A percentile compares a stretch with the other conserved stretches of the same genome.
Evolutionary conservation across 2,888 invertebrate genomes (phyloP).

Genomic region (Dicycla oo): DNA sequence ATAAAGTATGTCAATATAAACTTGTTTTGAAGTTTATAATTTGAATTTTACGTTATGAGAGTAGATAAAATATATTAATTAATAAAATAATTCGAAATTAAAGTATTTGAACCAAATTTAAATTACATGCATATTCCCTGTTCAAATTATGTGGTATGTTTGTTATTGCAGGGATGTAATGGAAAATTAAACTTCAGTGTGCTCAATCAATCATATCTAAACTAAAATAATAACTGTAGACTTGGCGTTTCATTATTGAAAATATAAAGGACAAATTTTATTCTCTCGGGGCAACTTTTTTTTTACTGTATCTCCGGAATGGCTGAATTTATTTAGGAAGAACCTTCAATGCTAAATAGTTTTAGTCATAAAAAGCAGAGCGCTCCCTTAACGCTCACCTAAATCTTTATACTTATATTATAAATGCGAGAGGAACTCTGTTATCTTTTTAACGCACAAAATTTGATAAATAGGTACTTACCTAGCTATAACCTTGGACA

Average conservation of each 20-base stretch:
- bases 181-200: neutral
- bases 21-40: no score
- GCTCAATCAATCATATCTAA: neutral
- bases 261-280: neutral
- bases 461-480: neutral
- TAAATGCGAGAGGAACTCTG: neutral
- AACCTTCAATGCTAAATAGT: neutral
- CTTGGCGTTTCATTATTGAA: neutral
- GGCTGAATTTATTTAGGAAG: neutral
- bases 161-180: neutral
- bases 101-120: no score
- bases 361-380: conserved; percentile 1
- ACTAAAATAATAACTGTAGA: neutral
- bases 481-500: neutral
- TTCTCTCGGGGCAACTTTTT: neutral
- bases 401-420: neutral
- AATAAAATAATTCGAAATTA: no score
- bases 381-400: neutral
- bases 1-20: no score
- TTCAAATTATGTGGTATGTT: neutral
- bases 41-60: no score
- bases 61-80: no score
- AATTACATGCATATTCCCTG: no score
- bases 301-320: neutral
- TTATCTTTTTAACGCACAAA: neutral